Percentiles rank a stretch among this genome's conserved stretches.
Evolutionary conservation across 2,797 vertebrate genomes (phyloP).

Genomic region (Danio albolineatus): DNA sequence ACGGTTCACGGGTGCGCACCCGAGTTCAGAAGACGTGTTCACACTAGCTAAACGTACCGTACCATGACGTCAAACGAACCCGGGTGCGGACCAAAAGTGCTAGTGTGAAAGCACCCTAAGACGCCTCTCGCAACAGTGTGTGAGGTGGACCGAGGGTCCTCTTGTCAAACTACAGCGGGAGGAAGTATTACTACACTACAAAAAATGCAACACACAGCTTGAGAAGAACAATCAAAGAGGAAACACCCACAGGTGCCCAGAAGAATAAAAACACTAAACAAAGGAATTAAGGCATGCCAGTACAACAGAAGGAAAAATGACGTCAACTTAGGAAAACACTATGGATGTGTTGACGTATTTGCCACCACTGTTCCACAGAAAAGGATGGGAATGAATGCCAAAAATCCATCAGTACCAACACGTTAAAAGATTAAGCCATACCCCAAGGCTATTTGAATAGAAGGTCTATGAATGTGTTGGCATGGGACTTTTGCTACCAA

Average conservation of each 20-base stretch:
- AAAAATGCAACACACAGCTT: slow-evolving; percentile 57
- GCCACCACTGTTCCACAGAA: slow-evolving; percentile 19
- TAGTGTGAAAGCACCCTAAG: too few species aligned
- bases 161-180: slow-evolving; percentile 48
- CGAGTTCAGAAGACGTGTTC: too few species aligned
- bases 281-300: slow-evolving; percentile 39
- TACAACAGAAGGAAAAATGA: slow-evolving; percentile 50
- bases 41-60: too few species aligned
- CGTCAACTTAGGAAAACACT: slow-evolving; percentile 32
- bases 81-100: too few species aligned
- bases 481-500: neutral
- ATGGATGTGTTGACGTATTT: slow-evolving; percentile 47
- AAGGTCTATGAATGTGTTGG: neutral
- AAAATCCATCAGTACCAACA: neutral
- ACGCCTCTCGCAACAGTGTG: slow-evolving; percentile 36
- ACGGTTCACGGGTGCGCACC: too few species aligned
- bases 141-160: slow-evolving; percentile 33
- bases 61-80: too few species aligned
- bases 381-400: neutral
- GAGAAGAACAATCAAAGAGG: slow-evolving; percentile 58
- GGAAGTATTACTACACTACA: slow-evolving; percentile 56
- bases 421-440: slow-evolving; percentile 3
- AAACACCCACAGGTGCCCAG: slow-evolving; percentile 56
- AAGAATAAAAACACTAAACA: slow-evolving; percentile 45
- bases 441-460: neutral